Evolutionary conservation across 2,113 vertebrate genomes (phyloP), one percentile per base, ranked within the genome.

Genomic region (Megaceryle maxima): DNA sequence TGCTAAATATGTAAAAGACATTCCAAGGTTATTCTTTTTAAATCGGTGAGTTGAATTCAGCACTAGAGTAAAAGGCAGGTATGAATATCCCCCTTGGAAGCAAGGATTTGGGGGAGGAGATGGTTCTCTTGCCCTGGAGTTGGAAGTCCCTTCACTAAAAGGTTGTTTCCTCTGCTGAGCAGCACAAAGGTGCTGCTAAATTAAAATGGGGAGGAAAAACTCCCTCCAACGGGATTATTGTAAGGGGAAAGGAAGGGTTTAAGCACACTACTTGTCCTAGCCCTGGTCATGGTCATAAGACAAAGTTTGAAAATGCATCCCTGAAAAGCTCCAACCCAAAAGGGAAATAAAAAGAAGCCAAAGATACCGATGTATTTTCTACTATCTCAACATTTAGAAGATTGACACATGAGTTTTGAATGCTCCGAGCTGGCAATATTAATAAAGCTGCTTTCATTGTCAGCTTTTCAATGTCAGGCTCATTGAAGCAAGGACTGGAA

Each of bases 391-490:
- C 46, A 19, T 31, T 68, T 2, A 39, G 9, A 53, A 73, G 87
- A 96, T 11, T 90, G 93, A 91, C 87, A 91, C 59, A 4, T 2
- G 62, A 50, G 50, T 87, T 85, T 46, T 8, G 55, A 91, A 13
- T 4, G 10, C 66, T 66, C n/a, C 0, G 9, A 76, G 87, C 63
- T 70, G 72, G 82, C 78, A 55, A 44, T 39, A 43, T 94, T 96
- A 95, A 97, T 90, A 95, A 93, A 96, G 44, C 90, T 69, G 75
- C 92, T 91, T 85, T 76, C 87, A 43, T 8, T 91, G 89, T 93
- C 93, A 96, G 90, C 81, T 37, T 80, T 83, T 94, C 93, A 83
- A 17, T 91, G 95, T 93, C 94, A 91, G 92, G 55, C 74, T 88
- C 82, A 55, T 7, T 26, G 93, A 87, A 96, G 95, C 95, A 90